Base-by-base conservation (phyloP, 2,113 vertebrate species). In the Gopherus flavomarginatus region DNA sequence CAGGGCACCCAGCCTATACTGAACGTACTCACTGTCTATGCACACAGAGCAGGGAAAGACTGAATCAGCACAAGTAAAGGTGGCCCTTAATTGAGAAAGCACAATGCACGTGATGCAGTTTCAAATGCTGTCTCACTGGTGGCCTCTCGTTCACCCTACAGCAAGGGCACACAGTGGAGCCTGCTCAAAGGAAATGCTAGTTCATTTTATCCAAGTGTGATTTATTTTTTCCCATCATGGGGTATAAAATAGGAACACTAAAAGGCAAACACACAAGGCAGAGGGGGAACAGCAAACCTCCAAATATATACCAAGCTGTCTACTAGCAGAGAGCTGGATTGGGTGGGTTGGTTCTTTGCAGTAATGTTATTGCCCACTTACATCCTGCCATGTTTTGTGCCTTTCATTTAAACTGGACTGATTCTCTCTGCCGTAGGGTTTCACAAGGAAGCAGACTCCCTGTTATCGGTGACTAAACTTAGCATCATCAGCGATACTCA, bases 361-460 rank as follows among this genome's bases (percentile, higher is more conserved):
- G 29, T 31, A 62, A 62, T 62, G 59, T 62, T 62, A 31, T 62
- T 62, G 59, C 29, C 13, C 29, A 7, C 42, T 87, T 54, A 56
- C 81, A 11, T 13, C n/a, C 0, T 75, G n/a, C 0, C 7, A 1
- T 0, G 3, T 93, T 89, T 79, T 42, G 50, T 86, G 91, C 6
- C 3, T 78, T 86, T 54, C 53, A 87, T 7, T 81, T 52, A 53
- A 26, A 80, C n/a, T 81, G 38, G 11, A 84, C 3, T 65, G n/a
- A 26, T 38, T 38, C 24, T 49, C 92, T 88, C 52, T 89, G 13
- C 31, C 50, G 52, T 85, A 99, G 99, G 99, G 94, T 99, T 99
- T 95, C 99, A 99, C 97, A 98, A 98, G 88, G 99, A 99, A 97
- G 99, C 98, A 2, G 99, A 99, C 19, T 97, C 98, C 56, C 96